Base-by-base conservation (phyloP, 2,113 vertebrate species). In the Patagioenas fasciata region DNA sequence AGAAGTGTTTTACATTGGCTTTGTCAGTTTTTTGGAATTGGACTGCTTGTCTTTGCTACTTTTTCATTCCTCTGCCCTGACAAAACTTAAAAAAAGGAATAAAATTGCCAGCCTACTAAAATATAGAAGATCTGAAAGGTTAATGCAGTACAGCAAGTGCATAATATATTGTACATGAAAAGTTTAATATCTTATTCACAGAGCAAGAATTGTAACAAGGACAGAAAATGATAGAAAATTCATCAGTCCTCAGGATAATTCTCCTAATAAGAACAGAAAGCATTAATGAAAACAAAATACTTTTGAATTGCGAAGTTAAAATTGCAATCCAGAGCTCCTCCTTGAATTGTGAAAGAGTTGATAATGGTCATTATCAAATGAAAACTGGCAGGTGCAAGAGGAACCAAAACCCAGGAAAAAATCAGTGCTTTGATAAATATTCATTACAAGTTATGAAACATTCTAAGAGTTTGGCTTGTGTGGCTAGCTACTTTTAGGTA, bases 121-220 rank as follows among this genome's bases (percentile, higher is more conserved):
- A 79, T 57, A 64, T 40, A 75, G 73, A 89, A 73, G 51, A 79
- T 87, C 40, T 89, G 64, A 92, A 97, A 96, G 91, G 89, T 94
- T 97, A 94, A 92, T 82, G 56, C 13, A n/a, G 54, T 88, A 83
- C 54, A 88, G 71, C 47, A 93, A 70, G 71, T 66, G 47, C 51
- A 81, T 95, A 91, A 94, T 93, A 80, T 57, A 93, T 91, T 77
- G 79, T 50, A 92, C 82, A 89, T 81, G 83, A 89, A 92, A 96
- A 92, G 86, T 94, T 93, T 93, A 95, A 92, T 91, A 57, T 75
- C 90, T 88, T 92, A 64, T 91, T 96, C 28, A 0, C 23, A 62
- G 64, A 66, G 36, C 71, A 94, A 93, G 58, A 84, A 95, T 89
- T 81, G 31, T 73, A 94, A 92, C 71, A 95, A 85, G 48, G 54